phyloP scores from a whole-genome alignment of 2,888 invertebrate genomes.

The Crocallis elinguaria region DNA sequence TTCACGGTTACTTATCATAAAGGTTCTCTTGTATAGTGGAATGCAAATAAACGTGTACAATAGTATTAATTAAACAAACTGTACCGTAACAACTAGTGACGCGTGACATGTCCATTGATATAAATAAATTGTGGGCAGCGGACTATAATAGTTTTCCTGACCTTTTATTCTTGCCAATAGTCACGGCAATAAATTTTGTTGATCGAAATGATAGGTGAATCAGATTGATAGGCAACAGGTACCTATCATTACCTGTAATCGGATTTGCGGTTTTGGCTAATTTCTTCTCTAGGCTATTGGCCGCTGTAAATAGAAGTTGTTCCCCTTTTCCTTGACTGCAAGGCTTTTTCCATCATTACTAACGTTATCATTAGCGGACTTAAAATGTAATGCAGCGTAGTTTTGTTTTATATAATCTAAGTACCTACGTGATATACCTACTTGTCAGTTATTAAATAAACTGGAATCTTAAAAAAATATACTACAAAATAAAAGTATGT shows the following conservation, averaged over 20 bases:
- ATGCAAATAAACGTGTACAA: conserved; percentile 26
- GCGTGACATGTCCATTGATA: conserved; percentile 77
- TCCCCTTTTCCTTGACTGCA: background rate
- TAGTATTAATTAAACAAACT: conserved; percentile 44
- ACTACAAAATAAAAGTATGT: too few relatives aligned
- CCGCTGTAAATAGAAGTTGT: background rate
- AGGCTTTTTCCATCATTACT: background rate
- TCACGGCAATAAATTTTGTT: conserved; percentile 44
- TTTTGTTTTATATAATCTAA: too few relatives aligned
- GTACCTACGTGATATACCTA: too few relatives aligned
- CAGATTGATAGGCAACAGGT: conserved; percentile 2
- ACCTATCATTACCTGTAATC: background rate
- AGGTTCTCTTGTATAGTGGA: conserved; percentile 37
- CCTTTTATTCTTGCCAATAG: conserved; percentile 61
- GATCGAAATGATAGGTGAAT: conserved; percentile 26
- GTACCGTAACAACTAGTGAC: conserved; percentile 61
- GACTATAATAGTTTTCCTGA: conserved; percentile 58
- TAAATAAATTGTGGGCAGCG: conserved; percentile 61
- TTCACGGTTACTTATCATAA: conserved; percentile 46
- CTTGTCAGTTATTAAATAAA: too few relatives aligned
- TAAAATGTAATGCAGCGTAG: too few relatives aligned
- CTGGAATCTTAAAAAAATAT: too few relatives aligned
- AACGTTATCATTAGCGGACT: background rate
- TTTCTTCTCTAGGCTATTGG: background rate
- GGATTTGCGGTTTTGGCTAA: conserved; percentile 10